A percentile compares a stretch with the other conserved stretches of the same genome.
phyloP scores from a whole-genome alignment of 1,140 invertebrate genomes.

The Pseudomyrmex pallidus region DNA sequence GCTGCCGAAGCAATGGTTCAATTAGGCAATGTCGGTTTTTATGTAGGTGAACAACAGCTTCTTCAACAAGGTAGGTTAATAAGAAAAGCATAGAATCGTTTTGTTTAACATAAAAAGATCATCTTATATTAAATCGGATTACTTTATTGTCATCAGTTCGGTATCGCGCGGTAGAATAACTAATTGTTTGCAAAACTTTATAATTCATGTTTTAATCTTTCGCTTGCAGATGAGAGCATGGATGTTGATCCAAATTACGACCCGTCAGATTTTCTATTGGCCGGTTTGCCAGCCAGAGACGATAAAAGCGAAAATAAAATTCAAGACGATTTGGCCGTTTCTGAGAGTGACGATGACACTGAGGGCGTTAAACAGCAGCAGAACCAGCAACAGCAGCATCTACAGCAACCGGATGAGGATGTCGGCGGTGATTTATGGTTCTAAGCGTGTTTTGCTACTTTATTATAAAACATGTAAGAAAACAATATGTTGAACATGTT shows the following conservation, averaged over 20 bases:
- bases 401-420: slow-evolving; percentile 82
- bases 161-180: neutral
- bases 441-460: slow-evolving; percentile 73
- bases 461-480: slow-evolving; percentile 11
- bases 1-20: slow-evolving; percentile 94
- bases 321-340: slow-evolving; percentile 91
- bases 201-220: slow-evolving; percentile 14
- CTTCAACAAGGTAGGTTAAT: slow-evolving; percentile 79
- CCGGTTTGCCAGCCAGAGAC: slow-evolving; percentile 84
- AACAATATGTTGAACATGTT: slow-evolving; percentile 4
- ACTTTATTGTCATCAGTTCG: neutral
- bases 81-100: neutral
- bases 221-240: slow-evolving; percentile 89
- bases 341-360: slow-evolving; percentile 91
- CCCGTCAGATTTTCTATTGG: slow-evolving; percentile 92
- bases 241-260: slow-evolving; percentile 94
- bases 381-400: slow-evolving; percentile 58
- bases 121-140: neutral
- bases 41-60: slow-evolving; percentile 86
- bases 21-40: slow-evolving; percentile 90
- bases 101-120: neutral
- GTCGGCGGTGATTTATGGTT: slow-evolving; percentile 86
- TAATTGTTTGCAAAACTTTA: neutral
- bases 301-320: slow-evolving; percentile 85
- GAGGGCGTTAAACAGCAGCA: slow-evolving; percentile 78